Conservation (phyloP, 2,888 invertebrate species). For the Chirona hameri region DNA sequence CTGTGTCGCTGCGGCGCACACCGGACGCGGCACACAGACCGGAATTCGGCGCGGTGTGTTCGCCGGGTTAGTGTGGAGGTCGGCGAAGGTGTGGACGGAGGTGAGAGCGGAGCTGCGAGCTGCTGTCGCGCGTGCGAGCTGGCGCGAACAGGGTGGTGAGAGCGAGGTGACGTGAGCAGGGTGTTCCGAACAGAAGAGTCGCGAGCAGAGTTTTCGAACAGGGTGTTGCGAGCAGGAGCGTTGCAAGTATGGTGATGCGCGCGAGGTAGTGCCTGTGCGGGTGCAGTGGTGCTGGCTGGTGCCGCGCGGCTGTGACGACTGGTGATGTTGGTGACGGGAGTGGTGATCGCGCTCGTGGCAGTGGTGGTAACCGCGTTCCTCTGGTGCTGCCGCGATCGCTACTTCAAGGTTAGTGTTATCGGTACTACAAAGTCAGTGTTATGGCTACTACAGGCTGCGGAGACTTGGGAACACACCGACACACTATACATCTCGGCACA, state of each 20-base stretch:
- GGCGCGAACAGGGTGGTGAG: neutral
- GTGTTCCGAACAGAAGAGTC: no score
- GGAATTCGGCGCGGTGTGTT: neutral
- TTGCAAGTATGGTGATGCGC: neutral
- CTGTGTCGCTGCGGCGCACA: neutral
- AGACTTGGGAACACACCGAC: no score
- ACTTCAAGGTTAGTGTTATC: neutral
- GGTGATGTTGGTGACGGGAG: neutral
- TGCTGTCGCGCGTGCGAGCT: neutral
- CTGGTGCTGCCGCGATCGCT: neutral
- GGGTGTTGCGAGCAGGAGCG: no score
- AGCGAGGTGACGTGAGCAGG: neutral
- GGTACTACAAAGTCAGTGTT: neutral
- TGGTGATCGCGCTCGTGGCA: neutral
- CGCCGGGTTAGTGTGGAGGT: neutral
- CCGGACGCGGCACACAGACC: neutral
- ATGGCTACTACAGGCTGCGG: no score
- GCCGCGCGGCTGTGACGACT: neutral
- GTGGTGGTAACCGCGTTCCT: neutral
- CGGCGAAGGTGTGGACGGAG: no score
- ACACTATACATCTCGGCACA: no score
- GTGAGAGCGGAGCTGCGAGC: no score
- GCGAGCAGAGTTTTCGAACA: no score
- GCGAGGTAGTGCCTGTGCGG: neutral
- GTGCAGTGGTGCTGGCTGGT: neutral